Conservation (phyloP, 2,797 vertebrate species). For the Tragopan temminckii region DNA sequence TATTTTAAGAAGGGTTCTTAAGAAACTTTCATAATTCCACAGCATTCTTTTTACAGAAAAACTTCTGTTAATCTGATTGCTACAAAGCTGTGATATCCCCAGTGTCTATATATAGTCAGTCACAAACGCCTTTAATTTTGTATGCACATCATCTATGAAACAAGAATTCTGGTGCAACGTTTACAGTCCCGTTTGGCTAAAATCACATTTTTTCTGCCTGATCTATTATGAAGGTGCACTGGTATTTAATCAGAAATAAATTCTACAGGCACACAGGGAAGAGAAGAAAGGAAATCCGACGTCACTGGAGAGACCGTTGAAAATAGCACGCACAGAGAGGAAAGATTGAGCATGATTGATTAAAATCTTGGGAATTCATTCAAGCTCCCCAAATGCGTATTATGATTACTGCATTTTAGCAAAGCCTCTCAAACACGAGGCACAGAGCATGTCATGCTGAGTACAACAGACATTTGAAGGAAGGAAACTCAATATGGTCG, state of each 20-base stretch:
- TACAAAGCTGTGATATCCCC: neutral
- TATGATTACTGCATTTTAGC: neutral
- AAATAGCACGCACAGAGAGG: neutral
- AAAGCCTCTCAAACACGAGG: neutral
- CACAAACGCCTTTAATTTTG: neutral
- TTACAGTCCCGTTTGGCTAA: neutral
- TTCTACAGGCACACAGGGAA: neutral
- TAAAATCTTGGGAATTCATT: neutral
- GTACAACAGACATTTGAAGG: neutral
- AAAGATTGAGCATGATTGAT: neutral
- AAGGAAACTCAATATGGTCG: neutral
- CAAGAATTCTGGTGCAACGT: neutral
- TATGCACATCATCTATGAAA: neutral
- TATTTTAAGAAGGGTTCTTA: neutral
- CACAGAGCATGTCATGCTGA: neutral
- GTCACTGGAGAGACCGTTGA: neutral
- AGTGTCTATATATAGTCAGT: rapidly evolving
- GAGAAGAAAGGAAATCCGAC: neutral
- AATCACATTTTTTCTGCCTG: neutral
- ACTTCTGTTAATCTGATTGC: neutral
- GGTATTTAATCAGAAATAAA: neutral
- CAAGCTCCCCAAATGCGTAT: neutral
- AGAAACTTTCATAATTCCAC: neutral
- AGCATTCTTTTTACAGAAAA: neutral
- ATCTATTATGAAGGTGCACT: neutral